Percentiles rank a stretch among this genome's conserved stretches.
These are phyloP conservation scores for Morus bassanus DNA, from an alignment of 2,797 vertebrate genomes.

Conservation along the genomic window DNA sequence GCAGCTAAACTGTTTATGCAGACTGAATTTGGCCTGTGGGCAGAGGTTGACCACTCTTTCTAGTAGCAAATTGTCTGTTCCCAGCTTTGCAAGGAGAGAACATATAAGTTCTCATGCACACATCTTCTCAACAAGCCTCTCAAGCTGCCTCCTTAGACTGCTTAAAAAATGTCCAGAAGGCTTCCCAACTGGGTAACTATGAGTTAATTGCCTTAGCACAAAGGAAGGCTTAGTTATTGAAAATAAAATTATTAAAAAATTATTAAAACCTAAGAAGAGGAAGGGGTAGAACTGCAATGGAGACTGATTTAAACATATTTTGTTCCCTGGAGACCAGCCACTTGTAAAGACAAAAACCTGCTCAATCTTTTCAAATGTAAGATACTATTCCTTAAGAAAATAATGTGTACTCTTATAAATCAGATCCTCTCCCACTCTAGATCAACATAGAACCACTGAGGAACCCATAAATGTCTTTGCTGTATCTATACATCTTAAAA, in stretches of 20 bases:
- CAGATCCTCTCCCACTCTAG: background rate
- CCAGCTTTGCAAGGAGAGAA: background rate
- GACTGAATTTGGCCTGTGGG: background rate
- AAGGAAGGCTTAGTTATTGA: background rate
- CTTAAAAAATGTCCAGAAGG: background rate
- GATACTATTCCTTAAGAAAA: background rate
- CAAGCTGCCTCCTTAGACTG: background rate
- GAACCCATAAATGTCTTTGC: background rate
- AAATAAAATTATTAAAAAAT: background rate
- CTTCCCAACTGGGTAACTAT: background rate
- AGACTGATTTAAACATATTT: background rate
- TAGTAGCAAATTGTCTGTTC: accelerated
- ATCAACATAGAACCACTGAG: background rate
- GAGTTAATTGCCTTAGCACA: background rate
- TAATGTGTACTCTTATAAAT: background rate
- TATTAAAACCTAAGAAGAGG: background rate
- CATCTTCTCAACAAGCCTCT: background rate
- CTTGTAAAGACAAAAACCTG: background rate
- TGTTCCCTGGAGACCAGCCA: background rate
- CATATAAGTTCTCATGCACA: background rate
- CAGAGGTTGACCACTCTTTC: background rate
- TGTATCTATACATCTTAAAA: background rate
- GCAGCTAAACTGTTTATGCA: background rate
- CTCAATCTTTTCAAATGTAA: background rate
- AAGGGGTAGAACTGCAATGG: background rate